These are phyloP conservation scores for Mycalesis mineus DNA, from an alignment of 2,888 invertebrate genomes.

Conservation along the genomic window DNA sequence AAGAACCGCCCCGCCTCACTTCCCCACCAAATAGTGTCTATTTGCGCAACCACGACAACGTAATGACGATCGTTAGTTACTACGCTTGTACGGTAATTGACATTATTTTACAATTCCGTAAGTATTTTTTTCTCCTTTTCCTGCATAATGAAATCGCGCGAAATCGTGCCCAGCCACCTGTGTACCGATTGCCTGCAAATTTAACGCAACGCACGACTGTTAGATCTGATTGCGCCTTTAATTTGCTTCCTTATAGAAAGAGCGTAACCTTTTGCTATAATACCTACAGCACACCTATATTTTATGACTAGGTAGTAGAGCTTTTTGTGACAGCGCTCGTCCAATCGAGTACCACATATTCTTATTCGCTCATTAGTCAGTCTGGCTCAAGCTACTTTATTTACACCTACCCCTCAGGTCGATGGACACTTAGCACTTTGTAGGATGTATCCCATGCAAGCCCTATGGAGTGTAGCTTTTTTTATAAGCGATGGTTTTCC, in stretches of 20 bases:
- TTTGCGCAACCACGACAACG: constrained; percentile 68
- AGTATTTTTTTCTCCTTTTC: constrained; percentile 51
- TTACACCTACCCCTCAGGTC: no score
- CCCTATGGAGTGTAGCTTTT: no score
- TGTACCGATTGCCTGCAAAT: constrained; percentile 29
- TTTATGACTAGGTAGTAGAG: no score
- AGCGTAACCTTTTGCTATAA: neutral
- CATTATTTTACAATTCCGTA: constrained; percentile 75
- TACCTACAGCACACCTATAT: no score
- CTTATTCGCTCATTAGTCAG: no score
- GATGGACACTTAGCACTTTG: no score
- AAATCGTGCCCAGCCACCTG: constrained; percentile 58
- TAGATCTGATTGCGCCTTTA: constrained; percentile 20
- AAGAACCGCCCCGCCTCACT: constrained; percentile 55
- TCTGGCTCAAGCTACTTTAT: no score
- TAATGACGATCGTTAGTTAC: constrained; percentile 71
- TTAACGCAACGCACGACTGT: constrained; percentile 28
- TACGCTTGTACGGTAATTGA: constrained; percentile 67
- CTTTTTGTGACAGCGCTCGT: no score
- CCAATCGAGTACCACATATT: no score
- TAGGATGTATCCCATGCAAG: no score
- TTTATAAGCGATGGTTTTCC: no score
- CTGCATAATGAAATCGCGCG: constrained; percentile 64
- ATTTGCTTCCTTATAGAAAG: constrained; percentile 6
- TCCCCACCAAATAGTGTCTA: constrained; percentile 59